Percentiles rank a stretch among this genome's conserved stretches.
phyloP scores from a whole-genome alignment of 2,797 vertebrate species.

The Megalops cyprinoides region DNA sequence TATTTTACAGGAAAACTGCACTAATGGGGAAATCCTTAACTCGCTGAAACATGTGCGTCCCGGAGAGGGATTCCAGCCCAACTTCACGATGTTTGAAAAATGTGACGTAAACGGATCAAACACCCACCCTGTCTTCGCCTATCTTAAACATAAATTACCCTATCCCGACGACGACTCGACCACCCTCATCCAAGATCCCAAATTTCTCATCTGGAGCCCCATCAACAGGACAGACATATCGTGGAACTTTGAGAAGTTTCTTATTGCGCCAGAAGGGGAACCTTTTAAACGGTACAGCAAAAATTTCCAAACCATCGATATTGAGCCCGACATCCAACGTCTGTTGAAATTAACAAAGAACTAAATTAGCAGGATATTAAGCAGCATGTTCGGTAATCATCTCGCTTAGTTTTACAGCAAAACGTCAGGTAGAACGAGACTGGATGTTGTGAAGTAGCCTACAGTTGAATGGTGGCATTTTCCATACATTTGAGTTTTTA shows the following conservation, averaged over 20 bases:
- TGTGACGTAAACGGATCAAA: slow-evolving; percentile 90
- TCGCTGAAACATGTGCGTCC: slow-evolving; percentile 89
- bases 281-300: slow-evolving; percentile 95
- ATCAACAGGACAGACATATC: slow-evolving; percentile 85
- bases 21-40: slow-evolving; percentile 89
- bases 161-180: slow-evolving; percentile 82
- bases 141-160: slow-evolving; percentile 93
- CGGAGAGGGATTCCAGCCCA: slow-evolving; percentile 85
- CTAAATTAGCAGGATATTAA: slow-evolving; percentile 59
- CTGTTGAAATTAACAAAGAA: slow-evolving; percentile 90
- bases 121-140: slow-evolving; percentile 90
- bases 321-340: slow-evolving; percentile 93
- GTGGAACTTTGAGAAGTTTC: slow-evolving; percentile 99
- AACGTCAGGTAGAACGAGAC: slow-evolving; percentile 3
- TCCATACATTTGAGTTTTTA: slow-evolving; percentile 75
- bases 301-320: slow-evolving; percentile 79
- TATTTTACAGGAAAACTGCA: slow-evolving; percentile 85
- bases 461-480: slow-evolving; percentile 36
- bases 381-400: background rate
- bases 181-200: slow-evolving; percentile 85
- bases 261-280: slow-evolving; percentile 93
- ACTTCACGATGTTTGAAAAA: slow-evolving; percentile 89
- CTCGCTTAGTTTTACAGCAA: background rate
- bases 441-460: slow-evolving; percentile 43
- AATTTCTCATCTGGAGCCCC: slow-evolving; percentile 88